phyloP scores from a whole-genome alignment of 2,888 invertebrate genomes.

The Pomacea canaliculata region DNA sequence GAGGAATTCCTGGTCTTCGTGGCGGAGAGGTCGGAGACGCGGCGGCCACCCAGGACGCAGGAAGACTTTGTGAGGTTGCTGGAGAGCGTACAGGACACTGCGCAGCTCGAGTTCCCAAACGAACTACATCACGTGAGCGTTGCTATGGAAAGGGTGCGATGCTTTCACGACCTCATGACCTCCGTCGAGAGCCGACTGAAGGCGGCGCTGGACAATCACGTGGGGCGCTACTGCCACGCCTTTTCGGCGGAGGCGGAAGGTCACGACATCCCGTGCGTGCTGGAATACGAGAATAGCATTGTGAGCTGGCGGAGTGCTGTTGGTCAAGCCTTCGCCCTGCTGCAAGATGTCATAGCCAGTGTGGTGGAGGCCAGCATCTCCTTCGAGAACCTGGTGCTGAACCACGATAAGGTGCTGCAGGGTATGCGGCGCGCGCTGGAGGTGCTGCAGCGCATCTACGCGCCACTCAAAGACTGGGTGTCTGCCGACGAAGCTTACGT shows the following conservation, averaged over 20 bases:
- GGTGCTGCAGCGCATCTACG: conserved; percentile 44
- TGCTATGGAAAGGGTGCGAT: conserved; percentile 17
- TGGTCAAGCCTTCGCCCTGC: conserved; percentile 18
- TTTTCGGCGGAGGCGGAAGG: conserved; percentile 50
- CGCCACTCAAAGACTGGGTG: conserved; percentile 59
- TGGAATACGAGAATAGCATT: conserved; percentile 58
- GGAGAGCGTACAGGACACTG: conserved; percentile 19
- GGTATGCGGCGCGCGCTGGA: conserved; percentile 46
- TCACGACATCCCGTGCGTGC: conserved; percentile 42
- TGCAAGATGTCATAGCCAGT: conserved; percentile 30
- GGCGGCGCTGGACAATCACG: conserved; percentile 30
- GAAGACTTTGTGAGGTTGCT: conserved; percentile 28
- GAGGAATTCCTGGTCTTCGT: conserved; percentile 33
- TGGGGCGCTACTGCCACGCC: conserved; percentile 53
- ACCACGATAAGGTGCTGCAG: conserved; percentile 48
- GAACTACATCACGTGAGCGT: conserved; percentile 21
- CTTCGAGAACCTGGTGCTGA: conserved; percentile 45
- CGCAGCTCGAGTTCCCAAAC: conserved; percentile 11
- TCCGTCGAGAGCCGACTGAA: conserved; percentile 16
- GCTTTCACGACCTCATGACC: conserved; percentile 26
- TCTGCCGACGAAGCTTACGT: conserved; percentile 59
- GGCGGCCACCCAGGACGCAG: conserved; percentile 24
- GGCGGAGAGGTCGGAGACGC: conserved; percentile 27
- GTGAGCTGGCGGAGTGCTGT: conserved; percentile 49
- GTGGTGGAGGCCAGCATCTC: conserved; percentile 27